A percentile compares a stretch with the other conserved stretches of the same genome.
Evolutionary conservation across 1,140 invertebrate species (phyloP).

Genomic region (Papilio glaucus): DNA sequence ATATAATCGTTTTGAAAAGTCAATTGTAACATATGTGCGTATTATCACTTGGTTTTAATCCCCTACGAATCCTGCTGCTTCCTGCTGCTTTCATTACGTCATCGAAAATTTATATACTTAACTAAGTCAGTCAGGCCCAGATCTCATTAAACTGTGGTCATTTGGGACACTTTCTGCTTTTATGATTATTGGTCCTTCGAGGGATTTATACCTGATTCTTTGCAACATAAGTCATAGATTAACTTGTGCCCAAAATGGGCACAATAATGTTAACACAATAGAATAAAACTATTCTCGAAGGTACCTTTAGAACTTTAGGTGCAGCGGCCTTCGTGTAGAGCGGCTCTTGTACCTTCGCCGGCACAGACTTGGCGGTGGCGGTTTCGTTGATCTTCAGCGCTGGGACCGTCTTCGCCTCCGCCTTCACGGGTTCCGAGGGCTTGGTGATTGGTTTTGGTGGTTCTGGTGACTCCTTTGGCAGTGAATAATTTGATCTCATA

Average conservation of each 20-base stretch:
- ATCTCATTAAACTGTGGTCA: too few relatives aligned
- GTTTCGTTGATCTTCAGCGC: slow-evolving; percentile 65
- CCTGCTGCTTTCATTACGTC: too few relatives aligned
- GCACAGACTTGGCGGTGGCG: slow-evolving; percentile 61
- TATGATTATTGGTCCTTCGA: neutral
- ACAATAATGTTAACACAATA: neutral
- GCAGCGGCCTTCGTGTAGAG: slow-evolving; percentile 74
- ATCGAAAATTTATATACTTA: too few relatives aligned
- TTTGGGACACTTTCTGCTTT: too few relatives aligned
- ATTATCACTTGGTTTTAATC: too few relatives aligned
- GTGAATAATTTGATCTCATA: slow-evolving; percentile 19
- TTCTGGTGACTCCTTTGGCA: slow-evolving; percentile 61
- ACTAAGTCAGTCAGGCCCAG: too few relatives aligned
- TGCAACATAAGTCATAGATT: too few relatives aligned
- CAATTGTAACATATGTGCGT: too few relatives aligned
- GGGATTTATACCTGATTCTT: too few relatives aligned
- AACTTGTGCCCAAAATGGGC: too few relatives aligned
- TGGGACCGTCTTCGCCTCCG: slow-evolving; percentile 66
- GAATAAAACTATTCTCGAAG: neutral
- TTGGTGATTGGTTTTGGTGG: slow-evolving; percentile 56
- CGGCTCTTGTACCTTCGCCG: slow-evolving; percentile 70
- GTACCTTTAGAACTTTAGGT: slow-evolving; percentile 68
- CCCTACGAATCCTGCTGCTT: too few relatives aligned
- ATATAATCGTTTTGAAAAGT: too few relatives aligned
- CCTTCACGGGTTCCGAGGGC: slow-evolving; percentile 58